Conservation (phyloP, 2,888 invertebrate genomes). For the Erynnis tages region DNA sequence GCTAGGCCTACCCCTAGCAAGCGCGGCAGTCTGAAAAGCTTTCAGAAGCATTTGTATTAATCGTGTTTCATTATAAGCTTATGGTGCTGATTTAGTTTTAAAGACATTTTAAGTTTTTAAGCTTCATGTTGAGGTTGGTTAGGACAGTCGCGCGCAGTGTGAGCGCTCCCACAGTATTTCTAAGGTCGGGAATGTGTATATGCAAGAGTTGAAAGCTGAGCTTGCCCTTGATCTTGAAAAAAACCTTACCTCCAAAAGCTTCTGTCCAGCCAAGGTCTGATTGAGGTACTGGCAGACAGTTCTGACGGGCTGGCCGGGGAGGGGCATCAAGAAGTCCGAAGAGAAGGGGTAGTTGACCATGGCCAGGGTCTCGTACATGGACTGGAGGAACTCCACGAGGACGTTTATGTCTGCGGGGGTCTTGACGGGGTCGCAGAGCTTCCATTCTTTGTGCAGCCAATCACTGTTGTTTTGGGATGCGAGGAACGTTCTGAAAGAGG, state of each 20-base stretch:
- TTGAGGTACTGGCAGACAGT: conserved; percentile 81
- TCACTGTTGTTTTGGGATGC: conserved; percentile 84
- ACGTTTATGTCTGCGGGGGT: conserved; percentile 56
- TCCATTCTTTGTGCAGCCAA: conserved; percentile 87
- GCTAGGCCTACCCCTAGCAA: too few species aligned
- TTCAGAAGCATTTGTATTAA: too few species aligned
- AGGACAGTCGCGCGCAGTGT: too few species aligned
- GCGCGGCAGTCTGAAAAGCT: too few species aligned
- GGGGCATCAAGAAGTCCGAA: conserved; percentile 88
- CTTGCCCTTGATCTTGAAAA: too few species aligned
- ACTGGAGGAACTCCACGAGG: conserved; percentile 86
- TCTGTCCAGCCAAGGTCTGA: conserved; percentile 65
- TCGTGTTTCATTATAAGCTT: too few species aligned
- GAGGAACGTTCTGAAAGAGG: conserved; percentile 65
- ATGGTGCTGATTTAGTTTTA: too few species aligned
- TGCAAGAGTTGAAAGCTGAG: too few species aligned
- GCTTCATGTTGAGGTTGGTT: too few species aligned
- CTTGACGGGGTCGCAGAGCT: conserved; percentile 87
- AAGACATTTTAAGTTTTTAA: too few species aligned
- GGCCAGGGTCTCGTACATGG: conserved; percentile 90
- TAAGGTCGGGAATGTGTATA: too few species aligned
- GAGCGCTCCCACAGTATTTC: too few species aligned
- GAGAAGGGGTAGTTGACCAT: conserved; percentile 98
- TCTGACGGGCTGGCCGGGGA: conserved; percentile 93
- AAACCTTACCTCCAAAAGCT: conserved; percentile 71